phyloP scores from a whole-genome alignment of 2,113 vertebrate genomes.

The Platysteira castanea region DNA sequence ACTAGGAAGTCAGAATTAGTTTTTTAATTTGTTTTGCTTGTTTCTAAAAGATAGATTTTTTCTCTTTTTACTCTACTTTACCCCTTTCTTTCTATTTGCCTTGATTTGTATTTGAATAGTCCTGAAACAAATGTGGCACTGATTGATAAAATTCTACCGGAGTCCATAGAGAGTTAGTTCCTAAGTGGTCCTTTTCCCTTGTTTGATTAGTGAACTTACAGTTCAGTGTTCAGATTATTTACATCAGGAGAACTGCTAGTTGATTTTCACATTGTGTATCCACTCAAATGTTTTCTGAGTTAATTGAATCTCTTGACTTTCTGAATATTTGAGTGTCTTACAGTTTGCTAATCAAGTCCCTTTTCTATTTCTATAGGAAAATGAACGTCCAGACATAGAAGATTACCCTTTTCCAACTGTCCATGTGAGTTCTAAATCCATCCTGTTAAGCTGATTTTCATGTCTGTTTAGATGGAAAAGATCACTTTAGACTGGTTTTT shows the following conservation, averaged over 20 bases:
- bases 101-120: background rate
- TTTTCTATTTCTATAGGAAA: conserved; percentile 67
- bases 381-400: conserved; percentile 74
- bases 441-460: background rate
- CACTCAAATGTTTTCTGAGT: background rate
- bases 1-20: background rate
- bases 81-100: background rate
- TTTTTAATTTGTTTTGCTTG: background rate
- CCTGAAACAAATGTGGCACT: background rate
- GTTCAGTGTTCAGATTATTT: background rate
- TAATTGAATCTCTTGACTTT: background rate
- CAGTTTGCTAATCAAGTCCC: background rate
- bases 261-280: background rate
- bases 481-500: background rate
- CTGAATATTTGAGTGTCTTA: background rate
- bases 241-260: background rate
- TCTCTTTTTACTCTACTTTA: background rate
- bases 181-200: background rate
- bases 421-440: conserved; percentile 68
- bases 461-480: background rate
- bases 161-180: background rate
- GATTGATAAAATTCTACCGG: background rate
- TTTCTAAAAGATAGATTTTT: background rate
- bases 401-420: conserved; percentile 67
- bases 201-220: background rate